Evolutionary conservation across 2,888 invertebrate genomes (phyloP), one percentile per base, ranked within the genome.

Genomic region (Orthonevra nobilis): DNA sequence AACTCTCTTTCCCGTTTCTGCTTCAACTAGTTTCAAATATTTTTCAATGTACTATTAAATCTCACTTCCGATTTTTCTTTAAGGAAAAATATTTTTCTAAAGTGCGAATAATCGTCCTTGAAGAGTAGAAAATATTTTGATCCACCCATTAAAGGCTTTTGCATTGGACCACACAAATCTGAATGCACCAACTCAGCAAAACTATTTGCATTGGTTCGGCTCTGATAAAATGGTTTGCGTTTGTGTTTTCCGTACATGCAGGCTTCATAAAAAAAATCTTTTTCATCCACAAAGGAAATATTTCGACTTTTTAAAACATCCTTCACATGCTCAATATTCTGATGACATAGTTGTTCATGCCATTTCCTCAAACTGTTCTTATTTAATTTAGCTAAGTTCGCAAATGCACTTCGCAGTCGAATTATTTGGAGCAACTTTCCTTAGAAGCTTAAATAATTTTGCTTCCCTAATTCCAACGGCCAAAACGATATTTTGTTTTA

Each of bases 21-120:
- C n/a, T 48, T 48, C 10, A 48, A 48, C 10, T 15, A 2, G 3
- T 6, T 26, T 36, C 9, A 52, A 36, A 46, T 28, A 28, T n/a
- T 26, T 14, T 23, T 15, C 34, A 36, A 36, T 52, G 23, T n/a
- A 26, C 3, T n/a, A n/a, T n/a, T n/a, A n/a, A n/a, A 14, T 28
- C 3, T 46, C 2, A 19, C 32, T 20, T 60, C 44, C 10, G 42
- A n/a, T 17, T 60, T 38, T 12, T 50, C 36, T 38, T 64, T 52
- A 10, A 38, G 3, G 12, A 38, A 50, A 12, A 36, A 30, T 3
- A 40, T 15, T 28, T 48, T 63, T 5, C 66, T 56, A 9, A 50
- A 64, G 28, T 38, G 56, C 9, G 61, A 75, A 50, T 28, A 79
- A 46, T 79, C 74, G 30, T 81, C 81, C 52, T 79, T 74, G 2